These are phyloP conservation scores for Sussaba pulchella DNA, from an alignment of 2,888 invertebrate species.

Conservation along the genomic window DNA sequence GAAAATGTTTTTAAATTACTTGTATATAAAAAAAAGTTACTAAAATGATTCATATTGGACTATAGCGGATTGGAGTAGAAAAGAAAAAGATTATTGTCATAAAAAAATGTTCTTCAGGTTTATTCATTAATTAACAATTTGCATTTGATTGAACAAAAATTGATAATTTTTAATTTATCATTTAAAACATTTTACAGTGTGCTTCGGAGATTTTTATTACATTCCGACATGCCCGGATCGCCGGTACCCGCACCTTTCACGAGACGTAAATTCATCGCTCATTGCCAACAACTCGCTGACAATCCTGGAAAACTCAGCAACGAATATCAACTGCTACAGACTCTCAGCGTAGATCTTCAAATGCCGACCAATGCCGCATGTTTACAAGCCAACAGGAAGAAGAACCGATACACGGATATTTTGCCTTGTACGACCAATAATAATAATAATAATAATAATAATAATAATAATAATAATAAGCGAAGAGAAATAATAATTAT, in stretches of 20 bases:
- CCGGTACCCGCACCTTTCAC: constrained; percentile 85
- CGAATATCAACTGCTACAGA: constrained; percentile 86
- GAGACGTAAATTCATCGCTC: constrained; percentile 86
- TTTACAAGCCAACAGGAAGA: constrained; percentile 87
- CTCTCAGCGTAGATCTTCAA: constrained; percentile 85
- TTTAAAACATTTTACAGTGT: constrained; percentile 72
- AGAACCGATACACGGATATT: constrained; percentile 91
- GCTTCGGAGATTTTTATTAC: constrained; percentile 77
- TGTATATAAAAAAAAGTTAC: no score
- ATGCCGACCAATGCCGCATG: constrained; percentile 86
- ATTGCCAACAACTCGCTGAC: constrained; percentile 85
- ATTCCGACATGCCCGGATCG: constrained; percentile 81
- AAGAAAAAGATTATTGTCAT: no score
- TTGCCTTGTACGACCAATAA: constrained; percentile 88
- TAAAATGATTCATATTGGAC: no score
- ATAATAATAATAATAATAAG: constrained; percentile 1
- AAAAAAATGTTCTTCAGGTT: no score
- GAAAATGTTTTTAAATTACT: no score
- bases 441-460: no score
- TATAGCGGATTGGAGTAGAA: no score
- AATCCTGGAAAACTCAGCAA: constrained; percentile 85
- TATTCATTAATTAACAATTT: no score
- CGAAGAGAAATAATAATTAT: constrained; percentile 18
- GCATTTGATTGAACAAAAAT: no score
- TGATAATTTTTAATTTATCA: constrained; percentile 32